These are phyloP conservation scores for Drosophila lutescens DNA, from an alignment of 2,888 invertebrate species.

Conservation along the genomic window DNA sequence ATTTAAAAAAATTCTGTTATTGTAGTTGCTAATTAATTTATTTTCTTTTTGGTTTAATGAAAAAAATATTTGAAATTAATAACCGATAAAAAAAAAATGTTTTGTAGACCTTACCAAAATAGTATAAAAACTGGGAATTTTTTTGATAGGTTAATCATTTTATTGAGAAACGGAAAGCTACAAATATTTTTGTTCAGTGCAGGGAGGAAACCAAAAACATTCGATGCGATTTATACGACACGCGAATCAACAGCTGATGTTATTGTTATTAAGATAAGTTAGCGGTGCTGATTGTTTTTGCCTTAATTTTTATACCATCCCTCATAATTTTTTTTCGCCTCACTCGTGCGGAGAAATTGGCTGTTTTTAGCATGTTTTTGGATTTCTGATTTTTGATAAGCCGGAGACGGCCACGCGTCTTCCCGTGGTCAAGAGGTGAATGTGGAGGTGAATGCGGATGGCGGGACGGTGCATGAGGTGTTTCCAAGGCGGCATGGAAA, in stretches of 20 bases:
- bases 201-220: slow-evolving; percentile 50
- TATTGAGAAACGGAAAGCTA: background rate
- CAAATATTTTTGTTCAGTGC: slow-evolving; percentile 11
- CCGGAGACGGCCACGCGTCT: slow-evolving; percentile 62
- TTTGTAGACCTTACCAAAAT: too few species aligned
- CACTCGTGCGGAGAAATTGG: slow-evolving; percentile 21
- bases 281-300: slow-evolving; percentile 11
- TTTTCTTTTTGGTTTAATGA: too few species aligned
- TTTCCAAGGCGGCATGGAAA: slow-evolving; percentile 57
- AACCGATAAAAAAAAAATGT: too few species aligned
- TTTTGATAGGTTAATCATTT: background rate
- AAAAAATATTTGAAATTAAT: too few species aligned
- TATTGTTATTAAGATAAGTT: slow-evolving; percentile 56
- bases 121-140: too few species aligned
- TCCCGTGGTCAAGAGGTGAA: slow-evolving; percentile 42
- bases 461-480: slow-evolving; percentile 49
- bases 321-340: slow-evolving; percentile 18
- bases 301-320: slow-evolving; percentile 28
- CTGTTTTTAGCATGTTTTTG: slow-evolving; percentile 24
- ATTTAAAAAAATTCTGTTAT: too few species aligned
- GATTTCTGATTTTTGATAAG: slow-evolving; percentile 61
- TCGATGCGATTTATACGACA: slow-evolving; percentile 64
- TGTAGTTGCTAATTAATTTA: too few species aligned
- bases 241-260: slow-evolving; percentile 66
- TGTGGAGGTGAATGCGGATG: background rate